These are phyloP conservation scores for Opisthograptis luteolata DNA, from an alignment of 2,888 invertebrate species.

Conservation along the genomic window DNA sequence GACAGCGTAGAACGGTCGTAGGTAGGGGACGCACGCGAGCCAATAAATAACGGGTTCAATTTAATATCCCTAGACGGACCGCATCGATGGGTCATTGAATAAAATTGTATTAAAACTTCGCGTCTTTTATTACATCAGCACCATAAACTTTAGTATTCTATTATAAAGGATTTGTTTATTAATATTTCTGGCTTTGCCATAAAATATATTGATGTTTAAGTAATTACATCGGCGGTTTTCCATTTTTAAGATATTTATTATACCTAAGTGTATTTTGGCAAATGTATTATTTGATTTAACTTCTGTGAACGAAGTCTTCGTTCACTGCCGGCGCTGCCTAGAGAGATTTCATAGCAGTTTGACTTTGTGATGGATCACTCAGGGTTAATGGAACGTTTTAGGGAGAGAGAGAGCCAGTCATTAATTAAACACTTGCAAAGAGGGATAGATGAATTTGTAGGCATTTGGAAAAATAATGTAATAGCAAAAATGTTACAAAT, in stretches of 20 bases:
- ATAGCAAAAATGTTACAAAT: too few relatives aligned
- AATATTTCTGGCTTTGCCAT: neutral
- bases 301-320: too few relatives aligned
- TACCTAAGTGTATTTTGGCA: neutral
- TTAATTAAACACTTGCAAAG: neutral
- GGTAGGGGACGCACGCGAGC: constrained; percentile 66
- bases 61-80: constrained; percentile 55
- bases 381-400: neutral
- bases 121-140: neutral
- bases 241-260: too few relatives aligned
- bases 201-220: neutral
- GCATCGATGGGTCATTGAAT: constrained; percentile 56
- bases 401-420: neutral
- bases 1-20: constrained; percentile 71
- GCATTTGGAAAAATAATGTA: neutral
- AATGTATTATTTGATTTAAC: too few relatives aligned
- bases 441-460: neutral
- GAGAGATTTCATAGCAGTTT: constrained; percentile 59
- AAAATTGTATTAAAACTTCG: constrained; percentile 42
- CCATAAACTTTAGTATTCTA: neutral
- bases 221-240: neutral
- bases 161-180: neutral
- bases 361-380: constrained; percentile 55
- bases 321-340: neutral
- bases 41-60: constrained; percentile 64